Conservation (phyloP, 1,140 invertebrate genomes). For the Aphaenogaster ashmeadi region DNA sequence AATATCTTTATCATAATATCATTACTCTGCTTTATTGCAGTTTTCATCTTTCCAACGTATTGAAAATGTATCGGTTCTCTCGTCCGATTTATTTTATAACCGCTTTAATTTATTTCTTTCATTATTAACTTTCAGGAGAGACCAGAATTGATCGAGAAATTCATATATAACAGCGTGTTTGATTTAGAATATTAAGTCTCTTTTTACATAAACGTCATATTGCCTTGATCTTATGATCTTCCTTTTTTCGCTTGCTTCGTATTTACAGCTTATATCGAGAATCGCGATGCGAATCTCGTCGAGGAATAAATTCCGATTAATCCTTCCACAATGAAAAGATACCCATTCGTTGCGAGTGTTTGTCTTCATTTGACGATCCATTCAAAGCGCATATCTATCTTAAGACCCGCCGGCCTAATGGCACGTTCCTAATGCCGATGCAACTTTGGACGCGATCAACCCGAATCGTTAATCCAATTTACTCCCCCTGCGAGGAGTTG, state of each 20-base stretch:
- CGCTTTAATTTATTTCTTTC: not conserved
- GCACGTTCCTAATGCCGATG: conserved; percentile 46
- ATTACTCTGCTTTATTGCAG: not conserved
- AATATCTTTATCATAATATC: not conserved
- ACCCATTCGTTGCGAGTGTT: not conserved
- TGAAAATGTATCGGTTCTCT: not conserved
- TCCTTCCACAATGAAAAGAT: not conserved
- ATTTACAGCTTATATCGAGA: not conserved
- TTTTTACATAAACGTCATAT: not conserved
- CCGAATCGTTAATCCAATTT: conserved; percentile 55
- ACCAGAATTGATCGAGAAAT: not conserved
- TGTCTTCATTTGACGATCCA: conserved; percentile 26
- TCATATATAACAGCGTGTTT: not conserved
- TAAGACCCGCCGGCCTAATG: conserved; percentile 34
- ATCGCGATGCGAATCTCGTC: not conserved
- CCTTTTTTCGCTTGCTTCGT: not conserved
- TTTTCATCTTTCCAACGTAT: not conserved
- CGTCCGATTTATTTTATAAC: not conserved
- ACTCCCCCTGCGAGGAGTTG: conserved; percentile 19
- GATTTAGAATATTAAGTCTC: not conserved
- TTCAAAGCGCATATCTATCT: conserved; percentile 6
- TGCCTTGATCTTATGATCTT: not conserved
- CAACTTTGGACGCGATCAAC: conserved; percentile 5
- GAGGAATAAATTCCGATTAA: conserved; percentile 14
- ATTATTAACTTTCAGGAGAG: not conserved